These are phyloP conservation scores for Aphyosemion australe DNA, from an alignment of 2,113 vertebrate genomes.

Conservation along the genomic window DNA sequence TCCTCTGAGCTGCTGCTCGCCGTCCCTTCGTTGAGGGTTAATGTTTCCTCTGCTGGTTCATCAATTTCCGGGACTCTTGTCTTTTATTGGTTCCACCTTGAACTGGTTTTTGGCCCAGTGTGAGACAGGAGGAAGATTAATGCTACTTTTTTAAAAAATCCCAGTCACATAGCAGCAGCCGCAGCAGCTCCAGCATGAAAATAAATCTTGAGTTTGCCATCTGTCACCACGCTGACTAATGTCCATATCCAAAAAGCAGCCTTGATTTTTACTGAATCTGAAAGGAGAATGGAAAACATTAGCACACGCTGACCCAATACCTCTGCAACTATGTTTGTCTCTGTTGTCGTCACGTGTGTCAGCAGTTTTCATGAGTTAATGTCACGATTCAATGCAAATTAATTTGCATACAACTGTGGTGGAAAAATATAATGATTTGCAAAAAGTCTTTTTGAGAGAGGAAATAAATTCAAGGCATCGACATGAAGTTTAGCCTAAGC, in stretches of 20 bases:
- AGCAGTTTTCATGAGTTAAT: conserved; percentile 29
- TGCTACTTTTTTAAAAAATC: conserved; percentile 70
- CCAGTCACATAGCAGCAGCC: conserved; percentile 58
- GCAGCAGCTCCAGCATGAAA: conserved; percentile 53
- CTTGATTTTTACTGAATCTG: conserved; percentile 72
- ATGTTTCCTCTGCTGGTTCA: conserved; percentile 34
- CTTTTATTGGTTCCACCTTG: conserved; percentile 70
- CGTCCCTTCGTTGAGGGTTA: conserved; percentile 35
- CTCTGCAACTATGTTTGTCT: conserved; percentile 1
- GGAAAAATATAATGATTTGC: not conserved
- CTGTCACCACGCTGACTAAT: conserved; percentile 62
- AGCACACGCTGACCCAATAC: conserved; percentile 5
- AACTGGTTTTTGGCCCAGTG: conserved; percentile 64
- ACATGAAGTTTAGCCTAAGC: conserved; percentile 9
- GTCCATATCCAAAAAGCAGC: conserved; percentile 54
- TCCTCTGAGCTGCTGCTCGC: conserved; percentile 14
- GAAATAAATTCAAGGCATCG: not conserved
- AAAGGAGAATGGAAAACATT: conserved; percentile 13
- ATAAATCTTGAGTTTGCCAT: conserved; percentile 71
- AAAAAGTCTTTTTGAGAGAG: not conserved
- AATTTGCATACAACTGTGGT: conserved; percentile 1
- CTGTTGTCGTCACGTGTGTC: conserved; percentile 6
- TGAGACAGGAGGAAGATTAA: conserved; percentile 69
- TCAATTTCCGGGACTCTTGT: conserved; percentile 56
- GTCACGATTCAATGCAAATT: conserved; percentile 8